Conservation (phyloP, 2,797 vertebrate species). For the Heliangelus exortis region DNA sequence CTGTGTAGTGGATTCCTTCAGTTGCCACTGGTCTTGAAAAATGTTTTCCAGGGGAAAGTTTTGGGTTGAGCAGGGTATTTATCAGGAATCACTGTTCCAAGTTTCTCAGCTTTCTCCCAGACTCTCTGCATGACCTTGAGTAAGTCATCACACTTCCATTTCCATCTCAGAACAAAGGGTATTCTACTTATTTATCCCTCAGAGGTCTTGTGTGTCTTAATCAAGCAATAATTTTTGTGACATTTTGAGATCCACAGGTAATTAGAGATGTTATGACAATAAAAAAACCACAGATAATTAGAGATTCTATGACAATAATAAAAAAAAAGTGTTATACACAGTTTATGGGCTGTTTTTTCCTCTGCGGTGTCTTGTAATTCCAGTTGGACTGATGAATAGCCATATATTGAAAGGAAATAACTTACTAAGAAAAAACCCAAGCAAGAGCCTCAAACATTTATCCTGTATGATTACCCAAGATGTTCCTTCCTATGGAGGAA, state of each 20-base stretch:
- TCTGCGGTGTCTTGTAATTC: background rate
- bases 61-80: background rate
- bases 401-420: background rate
- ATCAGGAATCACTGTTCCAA: background rate
- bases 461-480: background rate
- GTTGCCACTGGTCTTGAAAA: background rate
- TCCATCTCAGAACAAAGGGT: background rate
- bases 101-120: background rate
- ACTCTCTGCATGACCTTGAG: background rate
- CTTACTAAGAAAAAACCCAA: background rate
- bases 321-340: background rate
- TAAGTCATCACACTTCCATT: background rate
- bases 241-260: slow-evolving; percentile 20
- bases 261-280: background rate
- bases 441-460: background rate
- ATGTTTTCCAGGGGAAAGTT: background rate
- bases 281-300: background rate
- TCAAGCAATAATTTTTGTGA: slow-evolving; percentile 36
- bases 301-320: background rate
- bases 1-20: background rate
- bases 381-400: background rate
- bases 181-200: background rate
- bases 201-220: slow-evolving; percentile 4
- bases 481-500: background rate
- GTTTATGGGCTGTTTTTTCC: background rate